Evolutionary conservation across 2,888 invertebrate genomes (phyloP).

Genomic region (Lithophane semibrunnea): DNA sequence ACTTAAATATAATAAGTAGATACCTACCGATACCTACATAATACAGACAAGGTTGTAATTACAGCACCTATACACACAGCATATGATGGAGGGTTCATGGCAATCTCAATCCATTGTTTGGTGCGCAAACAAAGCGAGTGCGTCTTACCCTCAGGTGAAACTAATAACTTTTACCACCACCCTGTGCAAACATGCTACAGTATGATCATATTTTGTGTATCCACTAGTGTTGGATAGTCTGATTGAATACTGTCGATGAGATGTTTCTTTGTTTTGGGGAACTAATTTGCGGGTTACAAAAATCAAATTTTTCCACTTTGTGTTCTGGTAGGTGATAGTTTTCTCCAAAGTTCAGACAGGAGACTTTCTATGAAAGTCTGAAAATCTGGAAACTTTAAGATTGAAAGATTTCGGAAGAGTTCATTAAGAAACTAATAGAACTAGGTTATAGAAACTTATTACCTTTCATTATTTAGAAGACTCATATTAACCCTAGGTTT

Average conservation of each 20-base stretch:
- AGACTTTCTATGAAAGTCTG: not conserved
- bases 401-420: not conserved
- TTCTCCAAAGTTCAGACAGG: not conserved
- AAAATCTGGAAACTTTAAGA: not conserved
- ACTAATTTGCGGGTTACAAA: constrained; percentile 11
- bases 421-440: not conserved
- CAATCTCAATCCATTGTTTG: constrained; percentile 85
- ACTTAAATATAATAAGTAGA: not conserved
- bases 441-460: too few species aligned
- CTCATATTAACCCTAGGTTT: too few species aligned
- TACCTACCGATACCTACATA: not conserved
- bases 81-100: constrained; percentile 72
- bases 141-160: constrained; percentile 84
- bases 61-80: constrained; percentile 51
- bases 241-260: constrained; percentile 29
- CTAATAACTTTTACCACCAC: constrained; percentile 79
- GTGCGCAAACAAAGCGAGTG: constrained; percentile 77
- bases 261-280: constrained; percentile 38
- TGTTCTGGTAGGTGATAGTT: not conserved
- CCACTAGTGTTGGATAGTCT: constrained; percentile 28
- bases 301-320: not conserved
- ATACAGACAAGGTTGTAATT: constrained; percentile 60
- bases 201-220: constrained; percentile 62
- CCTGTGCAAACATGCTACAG: constrained; percentile 53
- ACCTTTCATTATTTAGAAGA: too few species aligned